Evolutionary conservation across 2,797 vertebrate species (phyloP).

Genomic region (Clarias pachynema): DNA sequence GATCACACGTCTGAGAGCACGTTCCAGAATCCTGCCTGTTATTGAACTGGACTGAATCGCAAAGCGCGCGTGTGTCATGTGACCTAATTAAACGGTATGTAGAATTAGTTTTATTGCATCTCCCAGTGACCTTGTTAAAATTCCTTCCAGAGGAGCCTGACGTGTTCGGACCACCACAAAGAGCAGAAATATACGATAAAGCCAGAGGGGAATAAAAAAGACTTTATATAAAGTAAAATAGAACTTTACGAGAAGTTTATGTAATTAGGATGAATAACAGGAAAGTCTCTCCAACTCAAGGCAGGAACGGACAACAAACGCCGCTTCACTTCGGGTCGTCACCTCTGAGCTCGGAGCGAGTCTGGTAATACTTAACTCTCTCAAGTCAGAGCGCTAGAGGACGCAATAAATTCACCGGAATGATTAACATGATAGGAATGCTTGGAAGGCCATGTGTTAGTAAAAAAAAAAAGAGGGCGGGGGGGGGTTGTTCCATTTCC

Average conservation of each 20-base stretch:
- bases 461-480: background rate
- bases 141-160: background rate
- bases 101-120: background rate
- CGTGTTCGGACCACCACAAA: background rate
- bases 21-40: background rate
- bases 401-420: conserved; percentile 35
- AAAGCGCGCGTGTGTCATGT: background rate
- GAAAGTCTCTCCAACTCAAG: background rate
- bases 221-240: background rate
- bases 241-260: background rate
- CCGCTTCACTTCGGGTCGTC: conserved; percentile 5
- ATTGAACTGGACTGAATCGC: conserved; percentile 2
- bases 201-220: background rate
- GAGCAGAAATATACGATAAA: background rate
- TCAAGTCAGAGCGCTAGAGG: background rate
- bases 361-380: conserved; percentile 37
- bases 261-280: background rate
- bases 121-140: background rate
- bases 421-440: conserved; percentile 49
- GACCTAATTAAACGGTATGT: background rate
- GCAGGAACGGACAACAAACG: background rate
- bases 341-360: conserved; percentile 15
- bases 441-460: conserved; percentile 24
- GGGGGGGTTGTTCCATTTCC: conserved; percentile 18
- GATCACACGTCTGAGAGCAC: background rate